A percentile compares a stretch with the other conserved stretches of the same genome.
Conservation (phyloP, 2,888 invertebrate species). For the Cheilosia scutellata region DNA sequence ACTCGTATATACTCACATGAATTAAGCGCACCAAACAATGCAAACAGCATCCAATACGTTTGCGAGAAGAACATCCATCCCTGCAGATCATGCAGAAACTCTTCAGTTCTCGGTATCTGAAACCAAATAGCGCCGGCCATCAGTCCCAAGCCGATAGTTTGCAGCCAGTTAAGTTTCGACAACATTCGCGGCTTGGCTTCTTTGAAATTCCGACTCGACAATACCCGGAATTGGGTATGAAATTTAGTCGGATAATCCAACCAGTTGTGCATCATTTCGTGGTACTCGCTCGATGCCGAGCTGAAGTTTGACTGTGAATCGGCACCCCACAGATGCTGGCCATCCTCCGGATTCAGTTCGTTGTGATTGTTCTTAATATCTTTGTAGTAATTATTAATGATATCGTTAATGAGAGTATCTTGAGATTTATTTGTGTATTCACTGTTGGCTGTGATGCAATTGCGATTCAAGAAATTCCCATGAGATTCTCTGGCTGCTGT, state of each 20-base stretch:
- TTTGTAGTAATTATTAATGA: conserved; percentile 81
- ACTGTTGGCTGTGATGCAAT: conserved; percentile 78
- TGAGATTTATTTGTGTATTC: conserved; percentile 79
- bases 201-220: conserved; percentile 90
- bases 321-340: conserved; percentile 88
- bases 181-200: conserved; percentile 91
- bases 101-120: conserved; percentile 90
- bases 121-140: conserved; percentile 92
- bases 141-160: conserved; percentile 89
- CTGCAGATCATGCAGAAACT: conserved; percentile 90
- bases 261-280: conserved; percentile 86
- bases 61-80: conserved; percentile 94
- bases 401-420: conserved; percentile 81
- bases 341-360: conserved; percentile 81
- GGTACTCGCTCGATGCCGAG: conserved; percentile 85
- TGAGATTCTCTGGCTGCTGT: conserved; percentile 87
- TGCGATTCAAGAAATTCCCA: conserved; percentile 83
- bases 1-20: conserved; percentile 87
- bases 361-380: conserved; percentile 77
- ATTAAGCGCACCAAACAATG: conserved; percentile 90
- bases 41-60: conserved; percentile 93
- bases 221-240: conserved; percentile 90
- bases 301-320: conserved; percentile 89
- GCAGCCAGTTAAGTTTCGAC: conserved; percentile 91
- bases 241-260: conserved; percentile 91